These are phyloP conservation scores for Eretmochelys imbricata DNA, from an alignment of 2,113 vertebrate genomes.

Conservation along the genomic window DNA sequence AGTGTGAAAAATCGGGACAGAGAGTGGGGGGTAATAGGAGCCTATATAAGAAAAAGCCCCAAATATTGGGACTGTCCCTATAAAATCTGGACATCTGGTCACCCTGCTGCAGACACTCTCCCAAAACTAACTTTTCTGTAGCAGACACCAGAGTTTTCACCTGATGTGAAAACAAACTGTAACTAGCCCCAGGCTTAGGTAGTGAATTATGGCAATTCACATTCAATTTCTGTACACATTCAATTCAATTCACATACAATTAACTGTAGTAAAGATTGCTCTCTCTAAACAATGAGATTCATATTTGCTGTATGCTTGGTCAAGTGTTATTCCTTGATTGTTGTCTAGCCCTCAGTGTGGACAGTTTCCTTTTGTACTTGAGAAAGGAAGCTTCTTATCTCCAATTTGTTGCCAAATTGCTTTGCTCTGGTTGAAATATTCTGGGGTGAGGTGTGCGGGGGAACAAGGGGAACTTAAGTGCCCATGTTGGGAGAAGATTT, in stretches of 20 bases:
- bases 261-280: neutral
- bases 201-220: neutral
- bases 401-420: neutral
- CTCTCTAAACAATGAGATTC: neutral
- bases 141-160: neutral
- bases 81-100: no score
- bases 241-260: neutral
- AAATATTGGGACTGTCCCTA: no score
- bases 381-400: neutral
- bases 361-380: neutral
- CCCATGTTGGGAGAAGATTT: neutral
- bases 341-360: neutral
- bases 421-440: neutral
- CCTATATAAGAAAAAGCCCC: no score
- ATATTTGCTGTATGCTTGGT: neutral
- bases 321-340: neutral
- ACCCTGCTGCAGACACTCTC: no score
- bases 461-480: neutral
- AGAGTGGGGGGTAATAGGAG: no score
- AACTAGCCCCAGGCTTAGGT: neutral
- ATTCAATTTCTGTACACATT: no score
- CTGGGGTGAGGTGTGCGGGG: no score
- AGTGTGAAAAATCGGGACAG: no score
- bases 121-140: neutral
- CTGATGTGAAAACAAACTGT: neutral